These are phyloP conservation scores for Tapera naevia DNA, from an alignment of 2,797 vertebrate species.

Conservation along the genomic window DNA sequence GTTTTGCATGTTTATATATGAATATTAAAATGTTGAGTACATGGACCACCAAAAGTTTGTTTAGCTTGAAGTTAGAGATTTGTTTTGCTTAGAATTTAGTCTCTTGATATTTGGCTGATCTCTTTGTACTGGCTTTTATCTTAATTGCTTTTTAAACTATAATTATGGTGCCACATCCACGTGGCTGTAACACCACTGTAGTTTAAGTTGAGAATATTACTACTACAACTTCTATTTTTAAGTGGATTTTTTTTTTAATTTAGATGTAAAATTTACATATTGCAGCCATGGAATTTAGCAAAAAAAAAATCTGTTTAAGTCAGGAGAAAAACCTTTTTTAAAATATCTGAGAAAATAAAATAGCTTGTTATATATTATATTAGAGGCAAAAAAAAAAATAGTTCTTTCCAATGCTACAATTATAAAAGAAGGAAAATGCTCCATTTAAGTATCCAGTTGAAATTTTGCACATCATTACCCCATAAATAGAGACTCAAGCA, in stretches of 20 bases:
- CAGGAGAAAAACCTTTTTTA: slow-evolving; percentile 6
- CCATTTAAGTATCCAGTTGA: background rate
- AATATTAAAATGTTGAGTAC: slow-evolving; percentile 38
- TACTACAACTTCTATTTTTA: slow-evolving; percentile 24
- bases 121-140: slow-evolving; percentile 61
- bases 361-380: background rate
- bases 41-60: slow-evolving; percentile 59
- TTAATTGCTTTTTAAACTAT: slow-evolving; percentile 53
- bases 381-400: background rate
- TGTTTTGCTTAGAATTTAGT: slow-evolving; percentile 61
- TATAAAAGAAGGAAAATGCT: background rate
- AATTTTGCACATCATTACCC: slow-evolving; percentile 23
- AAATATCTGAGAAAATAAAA: slow-evolving; percentile 15
- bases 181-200: background rate
- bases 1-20: background rate
- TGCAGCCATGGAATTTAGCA: background rate
- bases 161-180: slow-evolving; percentile 55
- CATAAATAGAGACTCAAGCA: background rate
- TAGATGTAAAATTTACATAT: slow-evolving; percentile 29
- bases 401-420: background rate
- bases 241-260: background rate
- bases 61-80: slow-evolving; percentile 57
- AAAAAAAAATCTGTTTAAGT: slow-evolving; percentile 22
- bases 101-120: slow-evolving; percentile 65
- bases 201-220: background rate